These are phyloP conservation scores for Spinus olivaceus DNA, from an alignment of 2,797 vertebrate species.

Conservation along the genomic window DNA sequence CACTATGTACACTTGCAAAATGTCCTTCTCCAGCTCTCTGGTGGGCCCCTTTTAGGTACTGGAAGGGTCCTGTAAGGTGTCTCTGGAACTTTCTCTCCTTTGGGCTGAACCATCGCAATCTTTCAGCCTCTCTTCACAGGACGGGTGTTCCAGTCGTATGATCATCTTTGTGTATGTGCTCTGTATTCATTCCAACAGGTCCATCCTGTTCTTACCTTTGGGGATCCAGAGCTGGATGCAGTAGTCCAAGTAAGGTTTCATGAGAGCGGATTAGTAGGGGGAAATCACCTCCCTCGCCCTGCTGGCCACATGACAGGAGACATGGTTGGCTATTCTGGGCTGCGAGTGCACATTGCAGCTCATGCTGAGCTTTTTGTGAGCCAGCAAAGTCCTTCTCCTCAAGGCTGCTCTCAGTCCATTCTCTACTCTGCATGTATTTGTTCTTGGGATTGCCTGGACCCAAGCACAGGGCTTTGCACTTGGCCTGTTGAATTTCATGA, in stretches of 20 bases:
- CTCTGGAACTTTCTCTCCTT: too few species aligned
- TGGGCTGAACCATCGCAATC: background rate
- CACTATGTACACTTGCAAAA: background rate
- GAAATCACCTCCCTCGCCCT: background rate
- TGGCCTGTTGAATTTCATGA: background rate
- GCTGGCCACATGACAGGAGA: background rate
- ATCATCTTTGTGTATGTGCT: background rate
- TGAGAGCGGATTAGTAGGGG: accelerated
- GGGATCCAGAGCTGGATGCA: background rate
- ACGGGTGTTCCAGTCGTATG: background rate
- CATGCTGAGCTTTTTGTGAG: background rate
- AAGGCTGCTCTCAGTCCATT: background rate
- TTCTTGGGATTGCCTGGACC: background rate
- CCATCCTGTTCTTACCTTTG: background rate
- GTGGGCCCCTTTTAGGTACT: background rate
- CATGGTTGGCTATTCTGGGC: background rate
- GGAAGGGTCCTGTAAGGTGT: background rate
- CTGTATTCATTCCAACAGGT: background rate
- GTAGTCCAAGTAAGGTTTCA: background rate
- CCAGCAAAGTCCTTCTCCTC: background rate
- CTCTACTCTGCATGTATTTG: background rate
- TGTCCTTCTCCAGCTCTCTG: background rate
- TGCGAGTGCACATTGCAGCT: background rate
- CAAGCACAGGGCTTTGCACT: background rate
- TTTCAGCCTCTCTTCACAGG: background rate